Evolutionary conservation across 2,113 vertebrate species (phyloP), one percentile per base, ranked within the genome.

Genomic region (Lepisosteus osseus): DNA sequence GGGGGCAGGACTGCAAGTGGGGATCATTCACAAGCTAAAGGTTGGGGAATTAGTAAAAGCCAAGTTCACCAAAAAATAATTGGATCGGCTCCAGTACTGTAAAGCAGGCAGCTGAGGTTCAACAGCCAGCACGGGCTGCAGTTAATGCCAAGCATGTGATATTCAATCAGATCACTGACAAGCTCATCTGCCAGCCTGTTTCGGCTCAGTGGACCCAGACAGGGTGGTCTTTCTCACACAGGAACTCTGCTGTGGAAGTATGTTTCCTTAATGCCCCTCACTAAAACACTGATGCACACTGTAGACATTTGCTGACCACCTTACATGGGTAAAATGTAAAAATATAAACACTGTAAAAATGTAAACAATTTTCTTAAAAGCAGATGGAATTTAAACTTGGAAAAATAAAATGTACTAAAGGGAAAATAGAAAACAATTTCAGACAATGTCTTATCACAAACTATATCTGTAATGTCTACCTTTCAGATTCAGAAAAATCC

Each of bases 51-150:
- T 5, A 65, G 62, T 29, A 72, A 65, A 72, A 70, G 75, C 65
- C 61, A 66, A 67, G 56, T 15, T 64, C 71, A 71, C 67, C n/a
- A 65, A 70, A 77, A 82, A 74, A 78, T 54, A 54, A 56, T 61
- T 62, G 40, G 15, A 55, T 43, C 42, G 3, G 45, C 55, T 76
- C 69, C 73, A 78, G 68, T 77, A 73, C n/a, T 77, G 17, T 73
- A 15, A 0, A 12, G 43, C 64, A 11, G 68, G 68, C 84, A 86
- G 83, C 80, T 87, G 84, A 29, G 11, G 61, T 54, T 61, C 75
- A 78, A 69, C 74, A 80, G 80, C 80, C 79, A 78, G 81, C 79
- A 77, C 29, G 72, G 15, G 11, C 59, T 42, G 57, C 56, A 54
- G 69, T 57, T 77, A 14, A 80, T 67, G 71, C 72, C 70, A 71